Evolutionary conservation across 2,797 vertebrate genomes (phyloP).

Genomic region (Microchirus variegatus): DNA sequence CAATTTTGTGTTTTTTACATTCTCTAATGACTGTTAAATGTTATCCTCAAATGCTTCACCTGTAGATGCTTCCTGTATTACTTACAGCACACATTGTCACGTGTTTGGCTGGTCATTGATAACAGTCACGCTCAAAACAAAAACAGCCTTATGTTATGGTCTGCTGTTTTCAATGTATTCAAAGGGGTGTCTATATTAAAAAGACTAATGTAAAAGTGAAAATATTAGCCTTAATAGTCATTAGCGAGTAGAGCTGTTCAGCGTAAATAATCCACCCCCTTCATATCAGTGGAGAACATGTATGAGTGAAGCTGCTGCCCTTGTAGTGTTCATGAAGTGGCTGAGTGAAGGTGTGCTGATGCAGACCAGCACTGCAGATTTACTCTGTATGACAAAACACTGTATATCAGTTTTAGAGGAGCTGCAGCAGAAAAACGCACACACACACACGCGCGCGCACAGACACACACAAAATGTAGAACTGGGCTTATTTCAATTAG

Average conservation of each 20-base stretch:
- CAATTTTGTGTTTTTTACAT: too few species aligned
- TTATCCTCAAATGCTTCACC: too few species aligned
- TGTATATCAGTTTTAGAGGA: conserved; percentile 73
- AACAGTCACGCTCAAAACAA: too few species aligned
- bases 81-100: too few species aligned
- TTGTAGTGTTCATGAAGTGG: conserved; percentile 34
- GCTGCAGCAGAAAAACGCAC: conserved; percentile 68
- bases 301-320: conserved; percentile 9
- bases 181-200: background rate
- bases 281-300: conserved; percentile 8
- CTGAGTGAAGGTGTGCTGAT: conserved; percentile 25
- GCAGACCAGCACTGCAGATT: conserved; percentile 45
- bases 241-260: background rate
- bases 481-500: conserved; percentile 86
- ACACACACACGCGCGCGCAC: conserved; percentile 28
- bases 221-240: background rate
- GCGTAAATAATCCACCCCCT: background rate
- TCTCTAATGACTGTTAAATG: too few species aligned
- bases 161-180: too few species aligned
- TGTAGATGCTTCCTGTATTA: too few species aligned
- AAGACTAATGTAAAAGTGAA: background rate
- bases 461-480: conserved; percentile 39
- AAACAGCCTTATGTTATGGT: too few species aligned
- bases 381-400: conserved; percentile 50
- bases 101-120: too few species aligned